A percentile compares a stretch with the other conserved stretches of the same genome.
phyloP scores from a whole-genome alignment of 2,113 vertebrate genomes.

The Scortum barcoo region DNA sequence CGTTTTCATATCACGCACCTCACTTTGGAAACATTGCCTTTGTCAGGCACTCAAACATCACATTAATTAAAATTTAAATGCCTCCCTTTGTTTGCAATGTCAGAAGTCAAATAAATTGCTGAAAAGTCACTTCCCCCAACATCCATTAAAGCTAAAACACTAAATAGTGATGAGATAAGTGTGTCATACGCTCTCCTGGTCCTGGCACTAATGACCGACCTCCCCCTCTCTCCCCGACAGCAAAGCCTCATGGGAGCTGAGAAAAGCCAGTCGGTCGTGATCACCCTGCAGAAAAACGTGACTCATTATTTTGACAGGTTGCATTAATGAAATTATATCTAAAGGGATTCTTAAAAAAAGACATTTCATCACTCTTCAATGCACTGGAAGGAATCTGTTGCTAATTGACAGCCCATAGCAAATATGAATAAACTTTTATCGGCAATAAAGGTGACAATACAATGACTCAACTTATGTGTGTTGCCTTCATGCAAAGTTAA shows the following conservation, averaged over 20 bases:
- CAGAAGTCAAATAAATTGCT: not conserved
- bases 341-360: not conserved
- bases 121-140: not conserved
- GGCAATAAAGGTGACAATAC: not conserved
- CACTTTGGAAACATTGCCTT: not conserved
- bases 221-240: not conserved
- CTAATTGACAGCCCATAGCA: not conserved
- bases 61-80: not conserved
- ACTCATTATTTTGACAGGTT: conserved; percentile 12
- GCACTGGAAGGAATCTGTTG: not conserved
- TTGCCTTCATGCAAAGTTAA: not conserved
- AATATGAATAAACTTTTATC: not conserved
- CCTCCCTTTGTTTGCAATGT: not conserved
- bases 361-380: not conserved
- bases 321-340: conserved; percentile 8
- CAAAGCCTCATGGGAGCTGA: conserved; percentile 42
- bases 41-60: not conserved
- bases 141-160: not conserved
- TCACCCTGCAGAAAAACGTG: not conserved
- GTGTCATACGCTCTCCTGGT: not conserved
- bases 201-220: not conserved
- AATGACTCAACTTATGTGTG: not conserved
- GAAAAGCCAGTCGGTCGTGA: not conserved
- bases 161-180: not conserved
- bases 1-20: not conserved